phyloP scores from a whole-genome alignment of 2,888 invertebrate genomes.

The Subacronicta megacephala region DNA sequence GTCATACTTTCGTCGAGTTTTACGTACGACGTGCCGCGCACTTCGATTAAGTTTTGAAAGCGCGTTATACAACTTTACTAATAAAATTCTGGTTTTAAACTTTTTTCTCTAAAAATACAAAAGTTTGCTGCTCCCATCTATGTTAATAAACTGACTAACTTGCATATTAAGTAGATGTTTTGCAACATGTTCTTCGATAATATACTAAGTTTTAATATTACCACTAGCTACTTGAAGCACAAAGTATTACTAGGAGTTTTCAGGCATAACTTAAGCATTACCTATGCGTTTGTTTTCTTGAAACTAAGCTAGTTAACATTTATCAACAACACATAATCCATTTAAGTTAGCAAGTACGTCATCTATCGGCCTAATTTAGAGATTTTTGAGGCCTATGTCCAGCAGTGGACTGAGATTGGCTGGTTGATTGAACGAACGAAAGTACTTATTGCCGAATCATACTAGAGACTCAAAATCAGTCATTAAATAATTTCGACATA shows the following conservation, averaged over 20 bases:
- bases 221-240: too few species aligned
- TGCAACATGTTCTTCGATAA: constrained; percentile 31
- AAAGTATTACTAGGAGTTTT: constrained; percentile 33
- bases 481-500: too few species aligned
- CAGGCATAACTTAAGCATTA: constrained; percentile 4
- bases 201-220: constrained; percentile 32
- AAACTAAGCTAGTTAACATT: too few species aligned
- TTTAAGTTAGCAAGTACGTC: too few species aligned
- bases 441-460: too few species aligned
- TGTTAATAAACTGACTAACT: constrained; percentile 61
- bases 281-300: too few species aligned
- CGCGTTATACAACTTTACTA: constrained; percentile 76
- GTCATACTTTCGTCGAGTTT: constrained; percentile 86
- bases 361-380: too few species aligned
- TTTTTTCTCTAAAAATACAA: constrained; percentile 66
- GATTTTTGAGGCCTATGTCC: too few species aligned
- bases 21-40: constrained; percentile 85
- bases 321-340: too few species aligned
- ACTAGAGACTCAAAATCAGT: too few species aligned
- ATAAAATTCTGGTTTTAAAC: constrained; percentile 77
- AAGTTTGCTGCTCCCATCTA: constrained; percentile 62
- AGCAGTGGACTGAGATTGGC: too few species aligned
- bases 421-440: too few species aligned
- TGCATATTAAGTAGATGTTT: constrained; percentile 51
- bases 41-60: constrained; percentile 83